These are phyloP conservation scores for Diprion similis DNA, from an alignment of 1,140 invertebrate genomes.

Conservation along the genomic window DNA sequence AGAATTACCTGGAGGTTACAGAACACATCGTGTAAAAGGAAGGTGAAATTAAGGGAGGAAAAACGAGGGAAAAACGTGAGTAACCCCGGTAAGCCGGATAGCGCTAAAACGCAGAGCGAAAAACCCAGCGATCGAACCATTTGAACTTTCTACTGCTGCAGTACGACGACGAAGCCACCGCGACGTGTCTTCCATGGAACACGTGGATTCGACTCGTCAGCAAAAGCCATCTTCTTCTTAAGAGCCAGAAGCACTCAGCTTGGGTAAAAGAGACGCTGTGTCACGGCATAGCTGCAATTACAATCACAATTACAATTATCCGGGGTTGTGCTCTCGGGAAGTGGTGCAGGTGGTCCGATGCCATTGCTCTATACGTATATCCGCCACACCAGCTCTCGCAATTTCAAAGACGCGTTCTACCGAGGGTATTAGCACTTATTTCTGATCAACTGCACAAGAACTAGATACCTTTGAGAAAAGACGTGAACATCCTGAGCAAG, in stretches of 20 bases:
- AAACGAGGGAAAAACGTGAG: not conserved
- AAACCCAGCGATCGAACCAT: not conserved
- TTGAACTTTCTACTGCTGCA: not conserved
- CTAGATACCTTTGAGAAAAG: too few relatives aligned
- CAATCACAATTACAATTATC: constrained; percentile 2
- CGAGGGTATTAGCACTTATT: too few relatives aligned
- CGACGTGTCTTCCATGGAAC: not conserved
- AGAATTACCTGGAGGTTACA: not conserved
- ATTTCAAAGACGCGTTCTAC: too few relatives aligned
- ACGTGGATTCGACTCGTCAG: constrained; percentile 7
- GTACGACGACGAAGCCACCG: not conserved
- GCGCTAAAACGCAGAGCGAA: constrained; percentile 1
- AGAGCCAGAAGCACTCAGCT: constrained; percentile 1
- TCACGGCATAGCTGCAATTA: not conserved
- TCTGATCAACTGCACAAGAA: too few relatives aligned
- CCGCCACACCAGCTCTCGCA: too few relatives aligned
- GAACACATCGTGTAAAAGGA: not conserved
- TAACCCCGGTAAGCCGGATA: not conserved
- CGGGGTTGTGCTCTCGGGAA: not conserved
- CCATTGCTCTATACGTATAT: not conserved
- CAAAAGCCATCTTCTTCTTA: not conserved
- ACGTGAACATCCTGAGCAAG: too few relatives aligned
- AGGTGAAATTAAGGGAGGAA: not conserved
- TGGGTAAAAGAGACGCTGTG: not conserved
- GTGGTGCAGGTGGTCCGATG: not conserved